Evolutionary conservation across 2,113 vertebrate genomes (phyloP), one percentile per base, ranked within the genome.

Genomic region (Rana temporaria): DNA sequence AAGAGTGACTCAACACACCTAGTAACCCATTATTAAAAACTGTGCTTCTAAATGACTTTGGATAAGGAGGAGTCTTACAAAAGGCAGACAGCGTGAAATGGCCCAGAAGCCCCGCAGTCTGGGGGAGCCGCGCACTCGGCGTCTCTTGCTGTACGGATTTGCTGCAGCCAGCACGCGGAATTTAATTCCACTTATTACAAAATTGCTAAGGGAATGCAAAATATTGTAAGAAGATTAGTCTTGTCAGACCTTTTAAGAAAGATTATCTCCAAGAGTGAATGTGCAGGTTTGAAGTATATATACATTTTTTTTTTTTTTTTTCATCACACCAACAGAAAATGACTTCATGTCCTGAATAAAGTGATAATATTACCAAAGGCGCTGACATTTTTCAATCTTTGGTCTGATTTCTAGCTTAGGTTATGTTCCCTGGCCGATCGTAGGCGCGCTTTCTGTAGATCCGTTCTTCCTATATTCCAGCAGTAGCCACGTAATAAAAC

Each of bases 221-320:
- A 75, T 76, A 68, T 60, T 60, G 53, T 83, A 83, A 83, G 81
- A n/a, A 82, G 81, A 83, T 83, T 83, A 76, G 81, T 75, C 70
- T 82, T 82, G 80, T 82, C 71, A 67, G 81, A 83, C 71, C 81
- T 83, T 83, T 83, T 83, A 76, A 75, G 81, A 75, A 76, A 83
- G 81, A 83, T 83, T 76, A 83, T 76, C 81, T 68, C 62, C 12
- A 20, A 48, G 64, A 65, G 62, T 42, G 71, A 68, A 76, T 68
- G 64, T 32, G 81, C 72, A 83, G 81, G 71, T 76, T 68, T 76
- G 53, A 60, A 75, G 53, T 68, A 76, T 83, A 76, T 83, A 75
- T 74, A 30, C 26, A 30, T 30, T 59, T 64, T 68, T 83, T 83
- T 74, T 30, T 59, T 64, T 68, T 83, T 83, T 74, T 60, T 64